Base-by-base conservation (phyloP, 1,140 invertebrate genomes). In the Trichonephila clavipes region DNA sequence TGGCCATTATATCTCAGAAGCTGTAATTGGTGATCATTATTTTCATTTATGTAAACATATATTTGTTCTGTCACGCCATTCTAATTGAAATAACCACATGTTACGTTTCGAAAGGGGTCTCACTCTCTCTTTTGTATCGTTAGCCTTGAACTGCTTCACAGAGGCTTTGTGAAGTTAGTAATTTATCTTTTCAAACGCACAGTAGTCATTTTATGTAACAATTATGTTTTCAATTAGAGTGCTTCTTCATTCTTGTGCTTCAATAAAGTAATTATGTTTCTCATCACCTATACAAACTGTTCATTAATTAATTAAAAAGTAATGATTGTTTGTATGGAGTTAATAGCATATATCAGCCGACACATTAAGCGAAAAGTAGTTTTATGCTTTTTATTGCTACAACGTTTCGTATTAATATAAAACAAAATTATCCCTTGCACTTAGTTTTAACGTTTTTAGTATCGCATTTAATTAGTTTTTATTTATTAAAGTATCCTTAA, bases 1-100 rank as follows among this genome's bases (percentile, higher is more conserved):
- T 1, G 18, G n/a, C 24, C 66, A 24, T 24, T n/a, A 24, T 69
- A 69, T 69, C 66, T 69, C 72, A 5, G 18, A 18, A 77, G 6
- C 72, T 77, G 72, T 77, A 77, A 77, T 77, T 77, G 28, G 28
- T 1, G 72, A 34, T 77, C 72, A 77, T 77, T 77, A 77, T 77
- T 77, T 77, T 77, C 72, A 40, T 77, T 77, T 28, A 77, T 34
- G 72, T 77, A 77, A 77, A 77, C 72, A 77, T 40, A 77, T 77
- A 40, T 77, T 77, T 77, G 28, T 77, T 77, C 72, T 34, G 72
- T 77, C 72, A 77, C 72, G 72, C 72, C 28, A 77, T 28, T 18
- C 72, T 77, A 77, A 77, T 77, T 77, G 72, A 18, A 40, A 40
- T 34, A 77, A 77, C 72, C 14, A 16, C 72, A 77, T 40, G 34